Base-by-base conservation (phyloP, 2,888 invertebrate species). In the Hipparchia semele region DNA sequence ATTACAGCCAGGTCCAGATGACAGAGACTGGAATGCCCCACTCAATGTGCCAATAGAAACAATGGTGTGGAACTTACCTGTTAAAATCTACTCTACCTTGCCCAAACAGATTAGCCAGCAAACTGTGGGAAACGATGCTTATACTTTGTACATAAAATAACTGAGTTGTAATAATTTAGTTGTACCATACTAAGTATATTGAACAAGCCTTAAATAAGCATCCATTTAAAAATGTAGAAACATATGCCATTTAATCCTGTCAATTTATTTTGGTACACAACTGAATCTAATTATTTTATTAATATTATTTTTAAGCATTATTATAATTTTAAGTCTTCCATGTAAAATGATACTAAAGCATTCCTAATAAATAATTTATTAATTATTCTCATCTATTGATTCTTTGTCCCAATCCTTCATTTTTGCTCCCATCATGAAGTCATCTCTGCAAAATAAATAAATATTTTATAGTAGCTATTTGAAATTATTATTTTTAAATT, bases 51-150 rank as follows among this genome's bases (percentile, higher is more conserved):
- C 98, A 10, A 99, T 99, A 73, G 99, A 99, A 91, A 99, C 99
- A 0, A 99, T 99, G 98, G 97, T 99, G 12, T 99, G 99, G 99
- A 98, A 99, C 91, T 94, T 99, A 71, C 99, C 99, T 0, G 96
- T 99, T 70, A 98, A 97, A 84, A 96, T 99, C 74, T 98, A 98
- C 90, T 98, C 99, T 0, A 98, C 99, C 6, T 96, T 98, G 77
- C 98, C 99, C 0, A 94, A 96, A 78, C 97, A 97, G 86, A 96
- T 97, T 39, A 96, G 96, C 64, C 96, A 96, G 81, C 96, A 96
- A 80, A 90, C 94, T 74, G 84, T 90, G 13, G 91, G 89, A 58
- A 92, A 87, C 87, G 94, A 94, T 83, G 90, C 90, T 39, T 94
- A 94, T 77, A 91, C 91, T 8, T 85, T 94, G 84, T 86, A 79